Conservation (phyloP, 1,140 invertebrate genomes). For the Trichonephila clavipes region DNA sequence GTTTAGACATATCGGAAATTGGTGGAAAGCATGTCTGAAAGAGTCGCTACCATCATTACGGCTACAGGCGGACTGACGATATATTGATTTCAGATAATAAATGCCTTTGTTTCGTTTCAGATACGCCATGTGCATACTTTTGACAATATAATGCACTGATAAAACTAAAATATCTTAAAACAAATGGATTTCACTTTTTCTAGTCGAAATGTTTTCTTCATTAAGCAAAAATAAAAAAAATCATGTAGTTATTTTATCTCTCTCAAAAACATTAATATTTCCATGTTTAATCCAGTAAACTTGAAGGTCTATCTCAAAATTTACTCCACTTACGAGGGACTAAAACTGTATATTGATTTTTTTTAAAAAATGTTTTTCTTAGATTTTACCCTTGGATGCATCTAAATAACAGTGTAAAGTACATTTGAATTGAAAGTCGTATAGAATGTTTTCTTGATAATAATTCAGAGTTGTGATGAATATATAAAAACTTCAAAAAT, state of each 20-base stretch:
- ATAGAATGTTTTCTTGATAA: no score
- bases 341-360: no score
- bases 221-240: background rate
- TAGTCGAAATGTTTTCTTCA: background rate
- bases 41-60: slow-evolving; percentile 15
- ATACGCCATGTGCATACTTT: slow-evolving; percentile 1
- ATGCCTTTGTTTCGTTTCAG: slow-evolving; percentile 26
- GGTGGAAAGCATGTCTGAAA: slow-evolving; percentile 20
- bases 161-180: slow-evolving; percentile 14
- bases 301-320: background rate
- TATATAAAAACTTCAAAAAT: no score
- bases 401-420: no score
- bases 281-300: background rate
- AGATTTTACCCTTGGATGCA: no score
- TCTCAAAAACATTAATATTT: background rate
- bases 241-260: background rate
- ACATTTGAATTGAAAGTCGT: no score
- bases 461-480: no score
- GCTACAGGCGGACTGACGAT: slow-evolving; percentile 3
- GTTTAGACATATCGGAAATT: slow-evolving; percentile 22
- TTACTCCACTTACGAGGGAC: no score
- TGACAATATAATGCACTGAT: slow-evolving; percentile 3
- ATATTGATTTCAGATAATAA: slow-evolving; percentile 19
- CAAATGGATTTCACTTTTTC: slow-evolving; percentile 5
- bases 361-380: no score